Evolutionary conservation across 2,888 invertebrate genomes (phyloP), one percentile per base, ranked within the genome.

Genomic region (Drosophila colorata): DNA sequence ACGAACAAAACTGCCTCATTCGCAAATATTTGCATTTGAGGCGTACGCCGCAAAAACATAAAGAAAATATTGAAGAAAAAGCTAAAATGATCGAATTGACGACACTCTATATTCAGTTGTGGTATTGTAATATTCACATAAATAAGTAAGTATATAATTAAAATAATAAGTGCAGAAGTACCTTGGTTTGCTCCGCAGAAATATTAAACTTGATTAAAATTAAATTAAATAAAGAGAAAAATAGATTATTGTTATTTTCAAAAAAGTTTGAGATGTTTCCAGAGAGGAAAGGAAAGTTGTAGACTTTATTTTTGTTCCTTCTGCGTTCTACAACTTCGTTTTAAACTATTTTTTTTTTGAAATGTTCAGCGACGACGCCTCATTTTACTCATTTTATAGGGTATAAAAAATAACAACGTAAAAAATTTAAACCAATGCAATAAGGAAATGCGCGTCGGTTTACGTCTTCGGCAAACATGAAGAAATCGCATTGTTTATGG

Each of bases 21-120:
- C 69, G 69, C 83, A 80, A 80, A 80, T 80, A 83, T 83, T 83
- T 83, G 74, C 71, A 66, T 59, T 69, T 55, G 65, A 71, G 63
- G 73, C 69, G 61, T 56, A 69, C 65, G 78, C 58, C 57, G 25
- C 56, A 53, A 53, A 31, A 63, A 64, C 44, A 67, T 48, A 14
- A 58, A 53, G 28, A 58, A 49, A 33, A 53, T 51, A 44, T 63
- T 44, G 18, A 48, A 61, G n/a, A 16, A 40, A 49, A 20, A 23
- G 13, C n/a, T n/a, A n/a, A n/a, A n/a, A 33, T 47, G 28, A n/a
- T 7, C 41, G 28, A 37, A 25, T 18, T 4, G 6, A 8, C 37
- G 35, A 20, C 44, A 59, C 53, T 35, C 52, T 16, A 9, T 13
- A 31, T 14, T 14, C 3, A 5, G 0, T 13, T 11, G 11, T 3